Base-by-base conservation (phyloP, 2,113 vertebrate species). In the Trinectes maculatus region DNA sequence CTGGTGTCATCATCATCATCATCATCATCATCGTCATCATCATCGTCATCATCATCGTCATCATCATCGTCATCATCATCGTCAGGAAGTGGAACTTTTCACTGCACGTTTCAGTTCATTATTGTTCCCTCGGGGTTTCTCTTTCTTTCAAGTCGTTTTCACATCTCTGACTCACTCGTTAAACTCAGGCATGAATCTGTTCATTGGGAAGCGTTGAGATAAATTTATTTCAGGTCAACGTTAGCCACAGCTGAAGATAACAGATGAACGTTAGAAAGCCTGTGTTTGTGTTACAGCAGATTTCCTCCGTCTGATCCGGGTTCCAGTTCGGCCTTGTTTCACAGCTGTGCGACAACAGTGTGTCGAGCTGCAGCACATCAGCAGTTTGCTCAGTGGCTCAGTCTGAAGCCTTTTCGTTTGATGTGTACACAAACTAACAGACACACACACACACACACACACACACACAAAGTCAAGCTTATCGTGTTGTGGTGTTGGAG, bases 401-500 rank as follows among this genome's bases (percentile, higher is more conserved):
- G 37, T 19, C 53, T 54, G 44, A 51, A 79, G 16, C 28, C 49
- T 43, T n/a, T 73, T 64, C 34, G 25, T 82, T 47, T 78, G 46
- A 68, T 62, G 73, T 79, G 55, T 31, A 77, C 71, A 85, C 74
- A 82, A 48, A 76, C 49, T 40, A 43, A 18, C 33, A 67, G 15
- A 52, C 31, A 48, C 33, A 54, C 25, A 58, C 26, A 48, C 51
- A 68, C 47, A 57, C 52, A 54, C 39, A 58, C 48, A 26, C 31
- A 34, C 64, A 60, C 39, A 55, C 55, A 71, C 51, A 73, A 43
- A 72, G 60, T 21, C 60, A 37, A 28, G 43, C 78, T 83, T 86
- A 85, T 86, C 75, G 1, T 74, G 58, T 79, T 82, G 25, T 79
- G 64, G 25, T 61, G 55, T 75, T 80, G 34, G 65, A 39, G 59